Conservation (phyloP, 2,797 vertebrate genomes). For the Vespertilio murinus region DNA sequence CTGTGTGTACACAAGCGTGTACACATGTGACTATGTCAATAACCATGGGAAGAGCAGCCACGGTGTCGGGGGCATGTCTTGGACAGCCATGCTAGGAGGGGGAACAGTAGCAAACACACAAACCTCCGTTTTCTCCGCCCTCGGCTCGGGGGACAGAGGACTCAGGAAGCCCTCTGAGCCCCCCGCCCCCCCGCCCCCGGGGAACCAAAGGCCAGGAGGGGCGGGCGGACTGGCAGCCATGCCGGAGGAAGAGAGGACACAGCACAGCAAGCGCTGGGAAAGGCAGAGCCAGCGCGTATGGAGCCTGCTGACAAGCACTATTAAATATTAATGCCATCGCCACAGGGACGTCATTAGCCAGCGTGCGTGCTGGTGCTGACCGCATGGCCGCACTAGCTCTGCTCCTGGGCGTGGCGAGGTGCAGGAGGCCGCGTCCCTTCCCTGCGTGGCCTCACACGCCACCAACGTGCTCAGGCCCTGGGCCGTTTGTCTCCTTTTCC, state of each 20-base stretch:
- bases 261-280: conserved; percentile 80
- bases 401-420: conserved; percentile 39
- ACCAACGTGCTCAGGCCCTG: neutral
- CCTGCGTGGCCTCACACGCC: conserved; percentile 24
- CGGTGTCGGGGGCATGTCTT: too few relatives aligned
- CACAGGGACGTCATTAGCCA: conserved; percentile 86
- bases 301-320: conserved; percentile 87
- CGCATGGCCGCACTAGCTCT: conserved; percentile 76
- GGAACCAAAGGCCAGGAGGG: neutral
- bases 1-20: too few relatives aligned
- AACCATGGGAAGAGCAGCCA: neutral
- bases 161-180: too few relatives aligned
- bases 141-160: neutral
- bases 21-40: neutral
- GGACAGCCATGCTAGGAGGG: neutral
- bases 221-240: neutral
- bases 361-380: conserved; percentile 71
- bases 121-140: neutral
- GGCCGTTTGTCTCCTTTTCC: conserved; percentile 59
- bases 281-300: conserved; percentile 75
- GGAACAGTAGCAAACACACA: neutral
- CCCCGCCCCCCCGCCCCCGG: neutral
- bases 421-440: neutral
- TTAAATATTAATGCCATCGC: conserved; percentile 89
- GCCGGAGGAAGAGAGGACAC: conserved; percentile 51